phyloP scores from a whole-genome alignment of 1,140 invertebrate species.

The Scaptodrosophila lebanonensis region DNA sequence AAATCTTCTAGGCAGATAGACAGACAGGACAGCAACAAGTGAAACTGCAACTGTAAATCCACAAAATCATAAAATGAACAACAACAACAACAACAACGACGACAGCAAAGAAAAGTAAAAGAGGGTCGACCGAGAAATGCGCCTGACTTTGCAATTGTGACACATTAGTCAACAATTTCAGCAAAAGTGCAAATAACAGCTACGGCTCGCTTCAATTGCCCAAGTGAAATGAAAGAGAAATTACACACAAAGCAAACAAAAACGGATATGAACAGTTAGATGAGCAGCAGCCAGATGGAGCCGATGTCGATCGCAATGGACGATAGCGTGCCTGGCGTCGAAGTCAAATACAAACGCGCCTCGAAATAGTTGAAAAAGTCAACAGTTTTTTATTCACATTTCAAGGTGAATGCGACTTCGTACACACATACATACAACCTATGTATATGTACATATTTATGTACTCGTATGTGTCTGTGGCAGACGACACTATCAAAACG shows the following conservation, averaged over 20 bases:
- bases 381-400: constrained; percentile 35
- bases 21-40: no score
- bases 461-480: no score
- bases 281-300: constrained; percentile 35
- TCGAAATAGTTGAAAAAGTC: constrained; percentile 18
- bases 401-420: constrained; percentile 64
- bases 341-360: constrained; percentile 22
- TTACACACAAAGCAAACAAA: constrained; percentile 69
- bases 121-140: no score
- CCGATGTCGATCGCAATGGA: not conserved
- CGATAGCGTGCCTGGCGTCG: constrained; percentile 8
- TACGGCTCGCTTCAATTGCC: constrained; percentile 64
- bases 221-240: constrained; percentile 76
- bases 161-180: constrained; percentile 76
- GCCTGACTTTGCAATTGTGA: constrained; percentile 72
- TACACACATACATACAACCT: constrained; percentile 28
- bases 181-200: constrained; percentile 74
- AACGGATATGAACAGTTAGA: constrained; percentile 56
- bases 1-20: no score
- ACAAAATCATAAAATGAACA: constrained; percentile 14
- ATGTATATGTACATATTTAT: no score
- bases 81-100: constrained; percentile 6
- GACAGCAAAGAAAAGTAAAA: not conserved
- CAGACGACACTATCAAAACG: constrained; percentile 27
- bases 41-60: no score